Evolutionary conservation across 2,888 invertebrate species (phyloP).

Genomic region (Agrenia bidenticulata): DNA sequence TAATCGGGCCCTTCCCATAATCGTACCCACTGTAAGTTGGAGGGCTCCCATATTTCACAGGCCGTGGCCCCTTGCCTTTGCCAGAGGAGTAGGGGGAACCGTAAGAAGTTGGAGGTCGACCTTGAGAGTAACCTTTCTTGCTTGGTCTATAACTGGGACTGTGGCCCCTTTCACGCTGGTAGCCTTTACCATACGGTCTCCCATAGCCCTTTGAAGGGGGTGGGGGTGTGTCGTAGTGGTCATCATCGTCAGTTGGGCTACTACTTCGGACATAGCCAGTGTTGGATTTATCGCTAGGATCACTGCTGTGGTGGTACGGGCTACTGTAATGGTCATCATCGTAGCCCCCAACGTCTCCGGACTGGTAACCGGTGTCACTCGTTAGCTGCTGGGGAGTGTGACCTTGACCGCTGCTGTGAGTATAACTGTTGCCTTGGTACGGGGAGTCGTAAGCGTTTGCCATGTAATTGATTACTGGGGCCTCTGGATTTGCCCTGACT

Average conservation of each 20-base stretch:
- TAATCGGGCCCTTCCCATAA: background rate
- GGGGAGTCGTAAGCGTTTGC: constrained; percentile 2
- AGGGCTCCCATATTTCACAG: no score
- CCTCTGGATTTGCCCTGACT: constrained; percentile 8
- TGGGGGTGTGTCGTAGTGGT: background rate
- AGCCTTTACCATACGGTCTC: background rate
- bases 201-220: background rate
- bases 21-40: background rate
- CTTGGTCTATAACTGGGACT: background rate
- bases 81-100: background rate
- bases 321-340: no score
- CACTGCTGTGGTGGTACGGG: no score
- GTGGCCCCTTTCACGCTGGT: background rate
- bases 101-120: background rate
- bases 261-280: no score
- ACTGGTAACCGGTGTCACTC: no score
- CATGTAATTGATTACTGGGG: constrained; percentile 11
- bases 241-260: no score
- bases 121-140: background rate
- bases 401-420: no score
- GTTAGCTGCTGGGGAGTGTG: no score
- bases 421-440: no score
- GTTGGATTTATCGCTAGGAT: no score
- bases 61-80: no score
- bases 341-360: no score